Evolutionary conservation across 2,888 invertebrate species (phyloP), one percentile per base, ranked within the genome.

Genomic region (Morpho achilles): DNA sequence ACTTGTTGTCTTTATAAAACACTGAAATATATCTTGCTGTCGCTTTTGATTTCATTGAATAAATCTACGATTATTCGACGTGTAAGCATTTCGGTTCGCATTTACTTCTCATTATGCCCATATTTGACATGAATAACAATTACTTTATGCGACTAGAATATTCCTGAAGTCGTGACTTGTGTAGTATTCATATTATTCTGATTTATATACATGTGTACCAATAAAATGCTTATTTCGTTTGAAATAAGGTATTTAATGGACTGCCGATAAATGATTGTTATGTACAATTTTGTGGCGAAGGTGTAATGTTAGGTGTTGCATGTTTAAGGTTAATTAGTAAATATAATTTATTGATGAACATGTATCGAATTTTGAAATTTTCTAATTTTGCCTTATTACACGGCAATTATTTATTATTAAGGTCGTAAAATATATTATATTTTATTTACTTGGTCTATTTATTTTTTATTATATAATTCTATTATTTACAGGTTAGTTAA

Each of bases 101-200:
- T 57, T 65, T 63, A 63, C 63, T 63, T 64, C 60, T 66, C 61
- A 68, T 67, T 68, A 62, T 58, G 60, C 51, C 60, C 60, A 56
- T 56, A 59, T 61, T 54, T 62, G 61, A 60, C 58, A 56, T 56
- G 63, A 54, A 59, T 62, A 56, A 66, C 66, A 68, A 67, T 64
- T 63, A 67, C 62, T 62, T 54, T 61, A 44, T 61, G 62, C 58
- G 62, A 63, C 63, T 58, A 62, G 64, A 63, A 63, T 70, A 61
- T 67, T 65, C 67, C 63, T 59, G 61, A 62, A 64, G 65, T 69
- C 69, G 69, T 69, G 68, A 69, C 64, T 52, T 61, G 42, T 9
- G 32, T 48, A 32, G 41, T 40, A 45, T 41, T n/a, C 10, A 53
- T 46, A 10, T 40, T 46, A 53, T 47, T 45, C 32, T 39, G 32